phyloP scores from a whole-genome alignment of 2,113 vertebrate species.

The Naja naja region DNA sequence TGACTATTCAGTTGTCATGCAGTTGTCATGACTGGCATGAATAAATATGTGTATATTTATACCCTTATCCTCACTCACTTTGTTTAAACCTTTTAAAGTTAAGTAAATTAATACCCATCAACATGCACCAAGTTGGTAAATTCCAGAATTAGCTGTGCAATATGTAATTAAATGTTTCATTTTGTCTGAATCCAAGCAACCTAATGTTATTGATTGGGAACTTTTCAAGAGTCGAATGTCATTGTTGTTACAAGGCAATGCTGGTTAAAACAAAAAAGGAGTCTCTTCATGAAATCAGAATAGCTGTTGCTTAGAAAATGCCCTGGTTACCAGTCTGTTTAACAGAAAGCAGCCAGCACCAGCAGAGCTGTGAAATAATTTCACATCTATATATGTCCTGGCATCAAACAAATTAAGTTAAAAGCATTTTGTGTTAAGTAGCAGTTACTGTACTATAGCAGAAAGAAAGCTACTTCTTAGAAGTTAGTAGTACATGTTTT shows the following conservation, averaged over 20 bases:
- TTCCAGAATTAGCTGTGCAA: neutral
- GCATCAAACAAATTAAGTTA: neutral
- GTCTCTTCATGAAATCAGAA: neutral
- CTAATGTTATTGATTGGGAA: neutral
- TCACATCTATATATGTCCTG: neutral
- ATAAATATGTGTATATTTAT: too few relatives aligned
- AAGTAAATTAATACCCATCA: neutral
- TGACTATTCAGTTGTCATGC: neutral
- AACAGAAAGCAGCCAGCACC: neutral
- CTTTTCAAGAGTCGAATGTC: neutral
- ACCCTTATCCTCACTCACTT: neutral
- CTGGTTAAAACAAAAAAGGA: neutral
- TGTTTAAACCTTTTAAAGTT: neutral
- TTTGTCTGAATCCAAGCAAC: neutral
- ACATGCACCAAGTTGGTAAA: neutral
- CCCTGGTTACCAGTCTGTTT: neutral
- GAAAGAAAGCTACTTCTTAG: neutral
- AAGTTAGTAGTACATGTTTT: neutral
- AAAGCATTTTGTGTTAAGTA: neutral
- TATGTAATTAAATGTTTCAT: neutral
- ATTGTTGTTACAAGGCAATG: neutral
- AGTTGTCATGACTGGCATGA: neutral
- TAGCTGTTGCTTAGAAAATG: neutral
- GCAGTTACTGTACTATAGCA: neutral
- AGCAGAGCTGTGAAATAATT: neutral